Evolutionary conservation across 2,797 vertebrate genomes (phyloP).

Genomic region (Falco columbarius): DNA sequence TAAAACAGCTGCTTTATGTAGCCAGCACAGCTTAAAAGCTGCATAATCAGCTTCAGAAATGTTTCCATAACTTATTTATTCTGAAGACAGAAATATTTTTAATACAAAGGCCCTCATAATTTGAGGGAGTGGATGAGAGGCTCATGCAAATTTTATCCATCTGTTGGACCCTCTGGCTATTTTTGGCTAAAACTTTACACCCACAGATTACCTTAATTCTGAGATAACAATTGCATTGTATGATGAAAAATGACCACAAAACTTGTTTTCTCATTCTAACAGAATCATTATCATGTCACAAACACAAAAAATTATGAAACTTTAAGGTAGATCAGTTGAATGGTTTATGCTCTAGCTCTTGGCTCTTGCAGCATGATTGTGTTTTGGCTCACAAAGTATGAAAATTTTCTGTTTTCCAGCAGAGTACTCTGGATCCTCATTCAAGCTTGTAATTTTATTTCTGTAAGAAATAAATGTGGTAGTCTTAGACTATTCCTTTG

Average conservation of each 20-base stretch:
- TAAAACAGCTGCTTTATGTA: conserved; percentile 8
- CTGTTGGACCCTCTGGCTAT: neutral
- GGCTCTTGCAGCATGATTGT: neutral
- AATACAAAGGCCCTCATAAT: neutral
- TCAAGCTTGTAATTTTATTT: neutral
- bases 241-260: neutral
- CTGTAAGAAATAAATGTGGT: neutral
- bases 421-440: neutral
- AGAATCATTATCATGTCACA: fast-evolving
- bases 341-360: neutral
- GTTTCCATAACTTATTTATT: neutral
- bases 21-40: neutral
- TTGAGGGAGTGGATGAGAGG: neutral
- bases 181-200: neutral
- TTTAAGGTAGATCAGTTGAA: neutral
- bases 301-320: neutral
- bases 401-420: neutral
- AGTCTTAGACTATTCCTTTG: neutral
- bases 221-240: neutral
- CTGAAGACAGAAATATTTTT: neutral
- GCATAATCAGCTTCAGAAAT: neutral
- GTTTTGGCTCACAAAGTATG: neutral
- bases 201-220: neutral
- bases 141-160: neutral
- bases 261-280: neutral